Evolutionary conservation across 2,113 vertebrate genomes (phyloP), one percentile per base, ranked within the genome.

Genomic region (Colistium nudipinnis): DNA sequence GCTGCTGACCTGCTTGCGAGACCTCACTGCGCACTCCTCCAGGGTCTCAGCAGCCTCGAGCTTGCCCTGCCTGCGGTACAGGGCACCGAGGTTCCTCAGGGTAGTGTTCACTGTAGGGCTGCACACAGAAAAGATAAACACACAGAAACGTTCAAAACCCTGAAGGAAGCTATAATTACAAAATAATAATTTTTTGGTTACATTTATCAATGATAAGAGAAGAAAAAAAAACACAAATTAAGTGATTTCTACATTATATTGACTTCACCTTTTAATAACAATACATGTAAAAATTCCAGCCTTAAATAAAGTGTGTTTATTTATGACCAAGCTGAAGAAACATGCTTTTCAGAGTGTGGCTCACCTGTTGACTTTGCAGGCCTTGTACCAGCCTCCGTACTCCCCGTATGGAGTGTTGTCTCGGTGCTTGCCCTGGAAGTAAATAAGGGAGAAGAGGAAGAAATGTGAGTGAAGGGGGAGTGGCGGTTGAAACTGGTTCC

Each of bases 321-420:
- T 56, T 4, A 48, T 47, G 10, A 14, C 17, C 7, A 13, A 22
- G 70, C n/a, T 28, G 16, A 72, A 24, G 77, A 76, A 51, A 17
- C 28, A 61, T 0, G 3, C 51, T 60, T 30, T 44, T 64, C 31
- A 12, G 16, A 20, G 1, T 54, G 8, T 0, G 63, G 12, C 94
- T 93, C 85, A 99, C 97, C 98, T 98, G 94, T 95, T 99, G 70
- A 98, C 98, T 90, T 97, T 97, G 89, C 98, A 98, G 79, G 98
- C 96, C 82, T 98, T 99, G 93, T 99, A 98, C 98, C 98, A 98
- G 84, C 98, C 97, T 0, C 98, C 98, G 0, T 98, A 99, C 82
- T 99, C 98, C 0, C 95, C 93, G 0, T 99, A 99, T 0, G 96
- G 96, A 27, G 94, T 90, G 12, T 93, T 90, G 43, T 99, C 96